Conservation (phyloP, 2,113 vertebrate species). For the Anarrhichthys ocellatus region DNA sequence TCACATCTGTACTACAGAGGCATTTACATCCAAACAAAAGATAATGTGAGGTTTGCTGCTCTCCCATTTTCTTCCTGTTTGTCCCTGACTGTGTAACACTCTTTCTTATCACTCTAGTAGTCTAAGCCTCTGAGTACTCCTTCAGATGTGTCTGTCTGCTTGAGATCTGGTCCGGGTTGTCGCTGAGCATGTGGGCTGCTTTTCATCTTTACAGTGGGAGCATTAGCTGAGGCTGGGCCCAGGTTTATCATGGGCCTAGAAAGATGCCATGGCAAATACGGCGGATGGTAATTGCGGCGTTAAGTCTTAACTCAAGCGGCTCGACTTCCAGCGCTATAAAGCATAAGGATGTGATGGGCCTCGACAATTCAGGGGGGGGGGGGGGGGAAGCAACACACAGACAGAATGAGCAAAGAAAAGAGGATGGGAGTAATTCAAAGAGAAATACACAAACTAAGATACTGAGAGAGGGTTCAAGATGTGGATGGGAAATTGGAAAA, state of each 20-base stretch:
- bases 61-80: constrained; percentile 72
- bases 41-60: constrained; percentile 72
- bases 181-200: constrained; percentile 64
- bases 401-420: constrained; percentile 5
- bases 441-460: constrained; percentile 50
- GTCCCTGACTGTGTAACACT: constrained; percentile 65
- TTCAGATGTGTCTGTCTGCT: constrained; percentile 69
- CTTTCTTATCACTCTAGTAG: constrained; percentile 63
- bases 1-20: constrained; percentile 77
- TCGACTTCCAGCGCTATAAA: constrained; percentile 59
- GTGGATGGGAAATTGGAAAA: constrained; percentile 44
- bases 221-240: constrained; percentile 44
- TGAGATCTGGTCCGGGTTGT: constrained; percentile 61
- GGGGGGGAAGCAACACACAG: constrained; percentile 4
- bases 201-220: constrained; percentile 66
- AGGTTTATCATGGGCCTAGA: constrained; percentile 62
- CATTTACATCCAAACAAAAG: constrained; percentile 83
- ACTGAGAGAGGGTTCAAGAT: constrained; percentile 24
- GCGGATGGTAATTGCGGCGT: constrained; percentile 52
- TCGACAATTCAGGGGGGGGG: constrained; percentile 43
- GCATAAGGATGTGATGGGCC: constrained; percentile 48
- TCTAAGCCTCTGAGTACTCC: constrained; percentile 62
- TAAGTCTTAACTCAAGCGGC: constrained; percentile 60
- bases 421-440: constrained; percentile 35
- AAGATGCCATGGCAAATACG: constrained; percentile 45